phyloP scores from a whole-genome alignment of 2,888 invertebrate genomes.

The Himalopsyche kuldschensis region DNA sequence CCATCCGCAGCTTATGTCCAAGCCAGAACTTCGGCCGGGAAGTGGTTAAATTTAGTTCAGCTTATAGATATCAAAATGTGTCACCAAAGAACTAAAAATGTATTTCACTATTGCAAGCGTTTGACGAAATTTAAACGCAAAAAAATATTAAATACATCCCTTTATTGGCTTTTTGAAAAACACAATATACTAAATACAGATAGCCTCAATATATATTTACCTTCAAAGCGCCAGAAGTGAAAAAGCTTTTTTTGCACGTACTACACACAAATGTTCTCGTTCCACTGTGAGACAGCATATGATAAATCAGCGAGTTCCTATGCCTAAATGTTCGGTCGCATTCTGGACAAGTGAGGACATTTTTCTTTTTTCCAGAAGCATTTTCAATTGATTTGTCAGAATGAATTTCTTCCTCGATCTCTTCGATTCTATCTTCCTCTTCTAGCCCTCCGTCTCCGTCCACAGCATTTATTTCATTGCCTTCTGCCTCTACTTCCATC shows the following conservation, averaged over 20 bases:
- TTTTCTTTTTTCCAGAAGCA: slow-evolving; percentile 42
- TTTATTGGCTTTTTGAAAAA: no score
- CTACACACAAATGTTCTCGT: slow-evolving; percentile 77
- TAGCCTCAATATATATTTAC: slow-evolving; percentile 47
- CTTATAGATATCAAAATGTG: no score
- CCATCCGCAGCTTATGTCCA: background rate
- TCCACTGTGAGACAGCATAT: slow-evolving; percentile 77
- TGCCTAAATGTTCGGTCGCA: slow-evolving; percentile 79
- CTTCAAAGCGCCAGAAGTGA: slow-evolving; percentile 79
- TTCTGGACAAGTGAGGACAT: slow-evolving; percentile 59
- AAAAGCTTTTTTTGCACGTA: slow-evolving; percentile 81
- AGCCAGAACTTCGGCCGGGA: no score
- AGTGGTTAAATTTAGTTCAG: no score
- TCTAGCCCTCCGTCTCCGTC: slow-evolving; percentile 25
- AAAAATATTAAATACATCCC: no score
- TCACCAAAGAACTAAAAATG: background rate
- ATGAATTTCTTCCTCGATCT: slow-evolving; percentile 16
- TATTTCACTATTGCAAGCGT: background rate
- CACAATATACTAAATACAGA: no score
- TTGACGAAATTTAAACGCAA: no score
- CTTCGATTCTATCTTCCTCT: slow-evolving; percentile 8
- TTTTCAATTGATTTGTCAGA: slow-evolving; percentile 13
- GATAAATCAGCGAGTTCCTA: slow-evolving; percentile 82
- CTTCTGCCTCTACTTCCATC: slow-evolving; percentile 49
- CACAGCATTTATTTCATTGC: slow-evolving; percentile 30